These are phyloP conservation scores for Axis porcinus DNA, from an alignment of 2,113 vertebrate genomes.

Conservation along the genomic window DNA sequence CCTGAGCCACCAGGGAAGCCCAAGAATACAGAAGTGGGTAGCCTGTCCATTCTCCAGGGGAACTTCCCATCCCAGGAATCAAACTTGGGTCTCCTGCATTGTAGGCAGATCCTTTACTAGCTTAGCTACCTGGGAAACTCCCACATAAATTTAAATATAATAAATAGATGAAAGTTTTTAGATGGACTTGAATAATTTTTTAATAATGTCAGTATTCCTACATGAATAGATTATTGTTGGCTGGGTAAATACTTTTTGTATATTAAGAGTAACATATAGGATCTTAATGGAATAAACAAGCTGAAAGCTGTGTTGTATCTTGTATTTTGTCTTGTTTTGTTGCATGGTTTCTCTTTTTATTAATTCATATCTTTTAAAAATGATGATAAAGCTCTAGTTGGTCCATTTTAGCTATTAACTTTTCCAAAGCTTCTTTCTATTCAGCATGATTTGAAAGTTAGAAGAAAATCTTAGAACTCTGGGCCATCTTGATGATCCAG, in stretches of 20 bases:
- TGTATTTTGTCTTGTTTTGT: neutral
- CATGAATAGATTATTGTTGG: neutral
- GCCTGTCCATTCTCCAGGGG: neutral
- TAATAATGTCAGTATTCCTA: neutral
- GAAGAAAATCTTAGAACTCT: constrained; percentile 3
- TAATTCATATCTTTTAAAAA: neutral
- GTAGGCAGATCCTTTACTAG: neutral
- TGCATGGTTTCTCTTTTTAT: neutral
- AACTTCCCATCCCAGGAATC: neutral
- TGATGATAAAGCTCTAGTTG: neutral
- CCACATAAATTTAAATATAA: neutral
- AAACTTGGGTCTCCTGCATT: neutral
- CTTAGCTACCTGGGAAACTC: neutral
- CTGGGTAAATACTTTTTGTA: neutral
- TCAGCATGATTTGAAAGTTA: neutral
- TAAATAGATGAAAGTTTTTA: neutral
- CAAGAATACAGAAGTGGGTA: neutral
- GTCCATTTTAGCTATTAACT: neutral
- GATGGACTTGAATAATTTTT: neutral
- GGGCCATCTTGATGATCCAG: neutral
- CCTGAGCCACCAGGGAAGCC: neutral
- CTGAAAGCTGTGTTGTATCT: neutral
- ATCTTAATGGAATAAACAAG: neutral
- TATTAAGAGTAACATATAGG: neutral
- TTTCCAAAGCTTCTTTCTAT: neutral